phyloP scores from a whole-genome alignment of 2,113 vertebrate species.

The Lepidothrix coronata region DNA sequence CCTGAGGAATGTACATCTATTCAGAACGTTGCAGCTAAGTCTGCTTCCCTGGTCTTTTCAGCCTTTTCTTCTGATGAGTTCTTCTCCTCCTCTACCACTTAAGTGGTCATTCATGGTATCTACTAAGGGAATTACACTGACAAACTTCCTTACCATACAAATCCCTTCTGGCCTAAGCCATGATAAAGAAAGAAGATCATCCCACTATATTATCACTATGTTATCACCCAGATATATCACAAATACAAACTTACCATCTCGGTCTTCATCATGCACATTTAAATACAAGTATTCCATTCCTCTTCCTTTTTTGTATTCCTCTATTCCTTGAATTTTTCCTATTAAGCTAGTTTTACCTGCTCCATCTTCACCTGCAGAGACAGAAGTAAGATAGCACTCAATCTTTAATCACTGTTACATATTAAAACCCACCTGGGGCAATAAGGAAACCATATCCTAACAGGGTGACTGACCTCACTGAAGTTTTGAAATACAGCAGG shows the following conservation, averaged over 20 bases:
- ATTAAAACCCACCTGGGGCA: background rate
- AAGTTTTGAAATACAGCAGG: background rate
- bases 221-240: too few species aligned
- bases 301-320: conserved; percentile 97
- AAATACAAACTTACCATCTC: conserved; percentile 85
- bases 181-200: background rate
- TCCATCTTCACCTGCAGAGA: conserved; percentile 91
- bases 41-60: background rate
- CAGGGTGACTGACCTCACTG: background rate
- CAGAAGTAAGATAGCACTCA: conserved; percentile 6
- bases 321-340: conserved; percentile 92
- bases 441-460: background rate
- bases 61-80: background rate
- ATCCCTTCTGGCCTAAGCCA: background rate
- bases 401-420: background rate
- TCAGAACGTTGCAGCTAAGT: background rate
- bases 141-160: background rate
- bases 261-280: conserved; percentile 94
- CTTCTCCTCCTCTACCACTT: background rate
- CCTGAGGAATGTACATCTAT: background rate
- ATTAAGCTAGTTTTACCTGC: conserved; percentile 97
- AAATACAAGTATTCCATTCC: conserved; percentile 97
- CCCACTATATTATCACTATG: too few species aligned
- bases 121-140: background rate
- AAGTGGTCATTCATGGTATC: background rate